Percentiles rank a stretch among this genome's conserved stretches.
These are phyloP conservation scores for Turdus rufiventris DNA, from an alignment of 2,113 vertebrate species.

Conservation along the genomic window DNA sequence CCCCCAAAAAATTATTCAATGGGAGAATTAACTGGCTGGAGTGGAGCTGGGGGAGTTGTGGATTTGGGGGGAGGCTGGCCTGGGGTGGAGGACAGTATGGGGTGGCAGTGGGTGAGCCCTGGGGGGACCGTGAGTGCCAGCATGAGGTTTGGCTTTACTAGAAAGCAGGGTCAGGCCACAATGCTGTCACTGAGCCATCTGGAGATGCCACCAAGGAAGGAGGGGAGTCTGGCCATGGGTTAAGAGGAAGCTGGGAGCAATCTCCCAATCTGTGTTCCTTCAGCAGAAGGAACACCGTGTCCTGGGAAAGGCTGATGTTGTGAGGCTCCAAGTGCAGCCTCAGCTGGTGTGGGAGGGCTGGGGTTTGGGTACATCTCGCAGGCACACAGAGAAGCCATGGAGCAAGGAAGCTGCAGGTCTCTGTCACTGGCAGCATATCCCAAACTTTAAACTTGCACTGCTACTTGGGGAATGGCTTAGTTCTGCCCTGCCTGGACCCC, in stretches of 20 bases:
- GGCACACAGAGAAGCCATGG: rapidly evolving
- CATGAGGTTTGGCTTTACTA: too few species aligned
- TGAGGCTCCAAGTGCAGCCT: not conserved
- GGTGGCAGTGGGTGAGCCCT: too few species aligned
- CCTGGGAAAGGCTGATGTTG: not conserved
- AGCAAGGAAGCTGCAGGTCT: not conserved
- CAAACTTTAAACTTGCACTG: not conserved
- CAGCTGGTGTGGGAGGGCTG: not conserved
- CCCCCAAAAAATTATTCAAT: too few species aligned
- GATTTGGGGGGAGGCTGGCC: too few species aligned
- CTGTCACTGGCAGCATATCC: rapidly evolving
- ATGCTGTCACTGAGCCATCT: not conserved
- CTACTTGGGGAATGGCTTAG: not conserved
- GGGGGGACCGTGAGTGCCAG: too few species aligned
- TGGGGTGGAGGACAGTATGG: too few species aligned
- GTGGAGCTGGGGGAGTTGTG: too few species aligned
- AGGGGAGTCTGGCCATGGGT: rapidly evolving
- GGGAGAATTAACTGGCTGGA: too few species aligned
- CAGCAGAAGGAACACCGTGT: not conserved
- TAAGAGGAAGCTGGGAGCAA: not conserved
- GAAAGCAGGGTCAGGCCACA: too few species aligned
- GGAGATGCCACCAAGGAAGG: not conserved
- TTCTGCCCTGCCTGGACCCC: not conserved
- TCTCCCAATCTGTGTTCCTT: not conserved
- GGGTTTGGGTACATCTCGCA: not conserved